Conservation (phyloP, 1,140 invertebrate species). For the Lerema accius region DNA sequence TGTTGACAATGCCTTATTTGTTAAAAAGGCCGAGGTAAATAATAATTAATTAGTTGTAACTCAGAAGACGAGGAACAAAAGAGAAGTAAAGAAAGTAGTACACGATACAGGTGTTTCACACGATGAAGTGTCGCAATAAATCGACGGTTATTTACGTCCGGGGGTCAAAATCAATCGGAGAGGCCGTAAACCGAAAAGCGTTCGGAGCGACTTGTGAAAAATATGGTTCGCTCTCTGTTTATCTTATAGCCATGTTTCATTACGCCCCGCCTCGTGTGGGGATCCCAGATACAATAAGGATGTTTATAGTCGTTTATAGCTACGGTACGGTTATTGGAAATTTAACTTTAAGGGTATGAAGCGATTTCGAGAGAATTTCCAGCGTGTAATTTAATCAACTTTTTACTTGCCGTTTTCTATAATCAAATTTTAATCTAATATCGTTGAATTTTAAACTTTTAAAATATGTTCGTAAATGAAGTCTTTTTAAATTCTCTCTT, state of each 20-base stretch:
- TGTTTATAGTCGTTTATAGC: constrained; percentile 10
- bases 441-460: no score
- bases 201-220: constrained; percentile 40
- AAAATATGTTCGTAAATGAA: no score
- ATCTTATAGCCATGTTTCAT: constrained; percentile 37
- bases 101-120: constrained; percentile 37
- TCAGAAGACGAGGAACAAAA: constrained; percentile 20
- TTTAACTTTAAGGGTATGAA: constrained; percentile 1
- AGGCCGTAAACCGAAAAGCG: constrained; percentile 38
- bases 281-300: constrained; percentile 9
- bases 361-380: not conserved
- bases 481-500: no score
- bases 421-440: not conserved
- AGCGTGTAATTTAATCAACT: not conserved
- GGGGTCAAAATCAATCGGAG: constrained; percentile 42
- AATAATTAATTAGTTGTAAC: no score
- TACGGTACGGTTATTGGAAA: constrained; percentile 9
- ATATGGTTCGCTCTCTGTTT: constrained; percentile 32
- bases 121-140: constrained; percentile 43
- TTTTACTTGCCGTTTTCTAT: not conserved
- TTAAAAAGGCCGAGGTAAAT: no score
- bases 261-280: constrained; percentile 22
- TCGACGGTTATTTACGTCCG: constrained; percentile 39
- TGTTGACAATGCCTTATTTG: no score
- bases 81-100: constrained; percentile 28